Evolutionary conservation across 2,797 vertebrate genomes (phyloP).

Genomic region (Falco berigora): DNA sequence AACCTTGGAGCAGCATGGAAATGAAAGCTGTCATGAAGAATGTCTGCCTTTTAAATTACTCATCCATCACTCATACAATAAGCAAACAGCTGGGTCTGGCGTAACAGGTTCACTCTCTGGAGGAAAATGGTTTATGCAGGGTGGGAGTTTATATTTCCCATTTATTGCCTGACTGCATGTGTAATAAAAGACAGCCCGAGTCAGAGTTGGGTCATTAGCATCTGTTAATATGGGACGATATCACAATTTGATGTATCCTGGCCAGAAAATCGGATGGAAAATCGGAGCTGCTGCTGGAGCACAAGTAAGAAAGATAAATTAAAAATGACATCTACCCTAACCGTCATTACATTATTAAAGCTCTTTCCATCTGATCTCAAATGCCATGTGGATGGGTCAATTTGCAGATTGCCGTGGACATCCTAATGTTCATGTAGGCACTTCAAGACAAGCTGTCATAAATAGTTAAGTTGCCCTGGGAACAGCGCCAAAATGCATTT

Average conservation of each 20-base stretch:
- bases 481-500: constrained; percentile 68
- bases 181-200: constrained; percentile 20
- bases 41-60: constrained; percentile 18
- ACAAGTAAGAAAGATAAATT: constrained; percentile 9
- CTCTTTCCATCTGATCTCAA: constrained; percentile 51
- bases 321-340: constrained; percentile 45
- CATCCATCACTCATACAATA: constrained; percentile 5
- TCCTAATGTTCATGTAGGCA: constrained; percentile 57
- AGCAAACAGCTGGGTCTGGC: constrained; percentile 8
- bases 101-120: background rate
- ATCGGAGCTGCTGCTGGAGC: background rate
- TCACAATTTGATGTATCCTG: constrained; percentile 16
- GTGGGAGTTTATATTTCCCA: constrained; percentile 17
- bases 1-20: background rate
- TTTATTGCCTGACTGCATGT: background rate
- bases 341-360: constrained; percentile 47
- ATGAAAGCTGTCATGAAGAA: background rate
- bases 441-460: constrained; percentile 72
- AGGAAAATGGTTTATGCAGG: background rate
- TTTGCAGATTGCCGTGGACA: constrained; percentile 66
- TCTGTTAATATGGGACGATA: constrained; percentile 22
- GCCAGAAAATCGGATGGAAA: constrained; percentile 1
- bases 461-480: constrained; percentile 70
- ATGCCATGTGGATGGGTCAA: constrained; percentile 59
- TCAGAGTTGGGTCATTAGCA: constrained; percentile 16